Base-by-base conservation (phyloP, 2,797 vertebrate genomes). In the Pogoniulus pusillus region DNA sequence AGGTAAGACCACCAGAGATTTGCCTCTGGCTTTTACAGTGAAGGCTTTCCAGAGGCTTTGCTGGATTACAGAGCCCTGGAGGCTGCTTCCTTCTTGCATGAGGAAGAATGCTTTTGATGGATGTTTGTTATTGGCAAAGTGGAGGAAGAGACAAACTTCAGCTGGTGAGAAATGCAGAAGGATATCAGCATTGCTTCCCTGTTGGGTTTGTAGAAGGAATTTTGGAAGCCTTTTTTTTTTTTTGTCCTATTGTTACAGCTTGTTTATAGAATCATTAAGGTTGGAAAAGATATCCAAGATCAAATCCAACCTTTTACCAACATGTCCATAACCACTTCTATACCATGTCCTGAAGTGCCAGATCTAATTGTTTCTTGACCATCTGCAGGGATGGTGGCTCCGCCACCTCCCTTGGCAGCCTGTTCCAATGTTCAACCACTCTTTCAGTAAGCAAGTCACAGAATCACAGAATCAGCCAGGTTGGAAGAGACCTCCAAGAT, bases 91-190 rank as follows among this genome's bases (percentile, higher is more conserved):
- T 32, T 82, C 59, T 78, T 77, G 59, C 59, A 24, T 0, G 2
- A 57, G 22, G 65, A 74, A 55, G 41, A 72, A 71, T 0, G 5
- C 51, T 89, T 63, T 59, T 1, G 2, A 11, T 87, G 87, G 79
- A 89, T 94, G 89, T 93, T 94, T 89, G 78, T 82, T 95, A 78
- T 89, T 8, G 0, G 69, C 76, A 64, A n/a, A 85, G 87, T 54
- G 68, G 80, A 85, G 74, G 60, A 89, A 72, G 24, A 79, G 82
- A 91, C 84, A 75, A 90, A 70, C 55, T 89, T 96, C 92, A 94
- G 85, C 87, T 94, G 91, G 66, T 2, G 9, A 76, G 60, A 91
- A 87, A 81, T 18, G 39, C 55, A 59, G 55, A 45, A 70, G 73
- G 45, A 80, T 83, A 49, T 81, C 30, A 47, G 41, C 14, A 14